Percentiles rank a stretch among this genome's conserved stretches.
These are phyloP conservation scores for Muscicapa adusta DNA, from an alignment of 2,113 vertebrate species.

Conservation along the genomic window DNA sequence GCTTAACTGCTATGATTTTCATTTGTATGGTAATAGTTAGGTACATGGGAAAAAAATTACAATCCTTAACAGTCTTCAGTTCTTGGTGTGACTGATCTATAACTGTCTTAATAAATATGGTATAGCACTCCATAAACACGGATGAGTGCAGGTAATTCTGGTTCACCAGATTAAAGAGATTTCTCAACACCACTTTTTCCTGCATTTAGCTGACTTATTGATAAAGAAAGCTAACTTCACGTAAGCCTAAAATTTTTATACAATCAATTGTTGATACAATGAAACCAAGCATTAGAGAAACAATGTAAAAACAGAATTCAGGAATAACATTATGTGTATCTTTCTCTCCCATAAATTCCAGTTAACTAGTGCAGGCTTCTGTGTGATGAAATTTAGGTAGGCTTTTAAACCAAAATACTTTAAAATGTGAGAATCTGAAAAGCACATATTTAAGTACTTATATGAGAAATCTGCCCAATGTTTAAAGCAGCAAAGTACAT, in stretches of 20 bases:
- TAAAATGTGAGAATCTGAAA: not conserved
- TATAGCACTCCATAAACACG: not conserved
- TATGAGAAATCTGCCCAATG: not conserved
- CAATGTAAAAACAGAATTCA: not conserved
- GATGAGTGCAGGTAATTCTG: not conserved
- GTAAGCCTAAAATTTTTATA: not conserved
- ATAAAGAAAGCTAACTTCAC: not conserved
- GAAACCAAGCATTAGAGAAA: not conserved
- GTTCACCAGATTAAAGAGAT: not conserved
- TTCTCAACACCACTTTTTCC: not conserved
- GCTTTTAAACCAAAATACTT: not conserved
- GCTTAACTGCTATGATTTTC: not conserved
- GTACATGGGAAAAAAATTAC: not conserved
- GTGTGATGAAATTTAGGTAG: not conserved
- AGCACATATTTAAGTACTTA: not conserved
- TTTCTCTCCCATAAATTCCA: not conserved
- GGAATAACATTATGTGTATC: not conserved
- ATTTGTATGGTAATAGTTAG: not conserved
- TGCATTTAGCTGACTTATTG: not conserved
- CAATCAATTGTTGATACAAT: not conserved
- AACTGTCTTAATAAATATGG: not conserved
- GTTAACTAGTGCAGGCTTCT: not conserved
- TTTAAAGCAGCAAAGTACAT: not conserved
- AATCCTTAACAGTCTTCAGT: not conserved
- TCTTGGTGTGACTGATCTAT: not conserved